Base-by-base conservation (phyloP, 1,140 invertebrate genomes). In the Diprion similis region DNA sequence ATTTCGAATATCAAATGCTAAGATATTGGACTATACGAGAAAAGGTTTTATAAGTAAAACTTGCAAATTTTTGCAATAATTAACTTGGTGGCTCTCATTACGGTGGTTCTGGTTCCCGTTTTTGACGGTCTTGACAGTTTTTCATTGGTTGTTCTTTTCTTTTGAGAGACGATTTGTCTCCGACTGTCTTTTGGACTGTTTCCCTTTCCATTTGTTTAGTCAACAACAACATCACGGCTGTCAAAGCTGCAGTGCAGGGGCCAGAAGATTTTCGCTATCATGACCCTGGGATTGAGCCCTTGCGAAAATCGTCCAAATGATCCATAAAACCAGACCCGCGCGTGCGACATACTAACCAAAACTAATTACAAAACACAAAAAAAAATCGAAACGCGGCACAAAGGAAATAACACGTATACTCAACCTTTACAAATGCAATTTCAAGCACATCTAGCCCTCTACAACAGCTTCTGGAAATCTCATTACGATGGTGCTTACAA, bases 131-230 rank as follows among this genome's bases (percentile, higher is more conserved):
- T 37, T 37, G 24, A 37, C 24, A 15, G 7, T 59, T 59, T 70
- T 73, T 65, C 37, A 75, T 37, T 69, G 66, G n/a, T 13, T 76
- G 67, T 75, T 75, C 76, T 70, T 78, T 67, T 72, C 70, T 24
- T 82, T 86, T 10, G 81, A 88, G 86, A 86, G 80, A 85, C 78
- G 86, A 85, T 37, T 37, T 37, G 24, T 37, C 24, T 37, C 24
- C 51, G 51, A 59, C 51, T 59, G 51, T 59, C n/a, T 8, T 59
- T 59, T 59, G n/a, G 8, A 59, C n/a, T 8, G 8, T n/a, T 59
- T 59, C 51, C 8, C 11, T 59, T 59, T 59, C n/a, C 51, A 15
- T 13, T 59, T 17, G n/a, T 15, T 59, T 17, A 13, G 11, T 15
- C 51, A 59, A 59, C 8, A 15, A 15, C 51, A 59, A 15, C n/a